These are phyloP conservation scores for Chionodraco myersi DNA, from an alignment of 2,113 vertebrate genomes.

Conservation along the genomic window DNA sequence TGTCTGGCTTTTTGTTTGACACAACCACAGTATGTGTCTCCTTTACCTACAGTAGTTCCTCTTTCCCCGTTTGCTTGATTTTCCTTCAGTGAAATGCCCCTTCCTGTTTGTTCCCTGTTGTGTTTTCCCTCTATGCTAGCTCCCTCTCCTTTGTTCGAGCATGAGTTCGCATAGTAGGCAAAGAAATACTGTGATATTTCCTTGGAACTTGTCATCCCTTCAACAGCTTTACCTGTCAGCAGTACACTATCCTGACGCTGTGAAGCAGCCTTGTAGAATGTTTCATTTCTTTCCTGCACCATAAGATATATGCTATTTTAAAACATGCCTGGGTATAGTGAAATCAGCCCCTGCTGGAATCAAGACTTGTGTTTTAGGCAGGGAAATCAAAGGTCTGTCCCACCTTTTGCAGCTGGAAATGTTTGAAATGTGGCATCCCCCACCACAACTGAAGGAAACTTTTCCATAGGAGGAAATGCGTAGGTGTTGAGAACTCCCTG, in stretches of 20 bases:
- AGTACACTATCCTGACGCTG: background rate
- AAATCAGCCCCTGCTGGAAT: background rate
- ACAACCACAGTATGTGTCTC: constrained; percentile 35
- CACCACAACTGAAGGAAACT: constrained; percentile 17
- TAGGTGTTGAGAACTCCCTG: constrained; percentile 62
- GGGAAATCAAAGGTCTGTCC: constrained; percentile 16
- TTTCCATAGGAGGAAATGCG: constrained; percentile 60
- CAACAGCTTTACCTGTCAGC: constrained; percentile 17
- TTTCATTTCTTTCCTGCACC: background rate
- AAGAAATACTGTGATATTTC: constrained; percentile 39
- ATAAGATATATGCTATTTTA: background rate
- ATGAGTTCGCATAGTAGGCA: constrained; percentile 15
- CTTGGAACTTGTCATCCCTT: constrained; percentile 36
- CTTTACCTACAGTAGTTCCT: constrained; percentile 19
- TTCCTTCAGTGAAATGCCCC: constrained; percentile 30
- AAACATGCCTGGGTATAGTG: background rate
- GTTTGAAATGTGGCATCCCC: too few relatives aligned
- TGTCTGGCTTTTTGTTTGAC: constrained; percentile 44
- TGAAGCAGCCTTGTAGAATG: background rate
- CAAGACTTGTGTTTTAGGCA: constrained; percentile 2
- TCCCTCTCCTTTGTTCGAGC: constrained; percentile 35
- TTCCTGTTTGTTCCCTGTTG: constrained; percentile 47
- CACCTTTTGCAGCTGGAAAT: constrained; percentile 32
- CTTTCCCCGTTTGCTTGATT: constrained; percentile 11
- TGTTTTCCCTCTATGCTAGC: constrained; percentile 29